phyloP scores from a whole-genome alignment of 2,113 vertebrate genomes.

The Rhinopomastus cyanomelas region DNA sequence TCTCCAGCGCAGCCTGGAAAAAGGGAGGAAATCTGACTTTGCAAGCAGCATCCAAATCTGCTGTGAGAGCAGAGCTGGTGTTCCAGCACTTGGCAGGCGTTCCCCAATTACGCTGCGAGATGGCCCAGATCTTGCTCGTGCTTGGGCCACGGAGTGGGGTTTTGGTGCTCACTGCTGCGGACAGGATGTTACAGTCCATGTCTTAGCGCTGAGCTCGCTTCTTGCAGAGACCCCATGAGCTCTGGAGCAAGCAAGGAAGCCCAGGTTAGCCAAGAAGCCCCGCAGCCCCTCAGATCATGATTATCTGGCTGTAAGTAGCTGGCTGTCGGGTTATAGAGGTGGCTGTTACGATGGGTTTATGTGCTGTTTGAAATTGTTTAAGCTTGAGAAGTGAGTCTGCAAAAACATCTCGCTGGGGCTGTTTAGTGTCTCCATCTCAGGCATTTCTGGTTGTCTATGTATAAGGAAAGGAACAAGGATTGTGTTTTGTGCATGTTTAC shows the following conservation, averaged over 20 bases:
- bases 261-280: neutral
- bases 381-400: neutral
- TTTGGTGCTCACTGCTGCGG: neutral
- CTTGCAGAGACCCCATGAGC: neutral
- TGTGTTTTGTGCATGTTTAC: constrained; percentile 11
- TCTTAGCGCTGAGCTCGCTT: fast-evolving
- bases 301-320: neutral
- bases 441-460: neutral
- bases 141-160: neutral
- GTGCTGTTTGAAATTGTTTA: neutral
- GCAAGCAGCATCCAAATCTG: neutral
- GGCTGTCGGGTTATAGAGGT: fast-evolving
- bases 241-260: neutral
- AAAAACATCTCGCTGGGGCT: neutral
- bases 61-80: neutral
- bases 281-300: neutral
- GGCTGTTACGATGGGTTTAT: neutral
- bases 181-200: fast-evolving
- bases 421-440: neutral
- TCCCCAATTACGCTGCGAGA: neutral
- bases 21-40: neutral
- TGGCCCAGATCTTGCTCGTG: neutral
- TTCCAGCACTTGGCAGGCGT: neutral
- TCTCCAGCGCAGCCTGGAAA: neutral
- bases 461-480: neutral